Percentiles rank a stretch among this genome's conserved stretches.
Evolutionary conservation across 2,113 vertebrate species (phyloP).

Genomic region (Xenopus borealis): DNA sequence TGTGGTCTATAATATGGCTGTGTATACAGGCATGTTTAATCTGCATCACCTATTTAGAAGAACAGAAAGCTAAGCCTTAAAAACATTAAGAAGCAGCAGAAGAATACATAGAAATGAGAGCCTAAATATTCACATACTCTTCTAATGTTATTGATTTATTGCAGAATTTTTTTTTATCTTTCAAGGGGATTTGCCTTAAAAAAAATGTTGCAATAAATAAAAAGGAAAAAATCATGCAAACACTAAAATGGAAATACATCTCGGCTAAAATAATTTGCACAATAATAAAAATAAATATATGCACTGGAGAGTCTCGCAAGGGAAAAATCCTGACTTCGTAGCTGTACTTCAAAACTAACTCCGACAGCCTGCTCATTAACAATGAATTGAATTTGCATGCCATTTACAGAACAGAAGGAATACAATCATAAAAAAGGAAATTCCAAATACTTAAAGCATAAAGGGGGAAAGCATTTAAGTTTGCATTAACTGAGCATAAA

Average conservation of each 20-base stretch:
- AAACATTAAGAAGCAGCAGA: constrained; percentile 12
- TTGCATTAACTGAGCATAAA: constrained; percentile 21
- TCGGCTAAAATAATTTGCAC: constrained; percentile 81
- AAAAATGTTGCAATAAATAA: constrained; percentile 15
- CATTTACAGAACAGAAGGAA: constrained; percentile 63
- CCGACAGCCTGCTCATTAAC: constrained; percentile 83
- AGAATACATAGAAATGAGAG: neutral
- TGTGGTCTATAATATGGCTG: too few relatives aligned
- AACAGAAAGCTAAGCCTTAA: neutral
- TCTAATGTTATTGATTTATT: constrained; percentile 9
- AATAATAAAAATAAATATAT: constrained; percentile 84
- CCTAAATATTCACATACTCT: constrained; percentile 19
- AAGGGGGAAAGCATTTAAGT: constrained; percentile 19
- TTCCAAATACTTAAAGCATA: constrained; percentile 53
- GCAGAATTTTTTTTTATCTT: constrained; percentile 8
- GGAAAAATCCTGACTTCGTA: constrained; percentile 73
- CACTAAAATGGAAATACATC: constrained; percentile 56
- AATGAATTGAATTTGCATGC: constrained; percentile 82
- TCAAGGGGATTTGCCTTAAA: constrained; percentile 18
- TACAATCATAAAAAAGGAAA: constrained; percentile 39
- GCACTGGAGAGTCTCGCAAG: constrained; percentile 75
- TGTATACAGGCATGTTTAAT: too few relatives aligned
- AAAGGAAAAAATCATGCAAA: constrained; percentile 13
- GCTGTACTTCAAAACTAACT: constrained; percentile 70
- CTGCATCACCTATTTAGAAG: too few relatives aligned